These are phyloP conservation scores for Halcyon leucocephala DNA, from an alignment of 2,797 vertebrate species.

Conservation along the genomic window DNA sequence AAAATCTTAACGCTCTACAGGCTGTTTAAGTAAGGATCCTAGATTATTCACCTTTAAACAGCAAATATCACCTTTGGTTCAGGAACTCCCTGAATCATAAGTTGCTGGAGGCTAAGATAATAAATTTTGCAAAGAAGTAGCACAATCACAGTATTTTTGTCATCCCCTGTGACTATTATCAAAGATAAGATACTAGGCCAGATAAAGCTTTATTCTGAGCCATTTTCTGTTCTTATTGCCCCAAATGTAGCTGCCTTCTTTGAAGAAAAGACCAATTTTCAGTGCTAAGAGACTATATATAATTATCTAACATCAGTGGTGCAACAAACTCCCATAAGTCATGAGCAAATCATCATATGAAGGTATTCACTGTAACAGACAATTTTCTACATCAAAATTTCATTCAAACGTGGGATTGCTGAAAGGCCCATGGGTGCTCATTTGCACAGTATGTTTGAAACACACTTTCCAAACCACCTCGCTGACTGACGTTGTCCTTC, in stretches of 20 bases:
- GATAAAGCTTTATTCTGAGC: constrained; percentile 4
- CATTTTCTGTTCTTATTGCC: neutral
- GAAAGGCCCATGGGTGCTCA: neutral
- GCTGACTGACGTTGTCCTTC: neutral
- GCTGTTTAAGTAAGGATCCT: neutral
- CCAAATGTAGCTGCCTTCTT: neutral
- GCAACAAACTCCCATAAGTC: neutral
- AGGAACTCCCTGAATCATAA: constrained; percentile 37
- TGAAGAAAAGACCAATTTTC: neutral
- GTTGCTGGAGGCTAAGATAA: constrained; percentile 47
- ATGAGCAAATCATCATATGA: neutral
- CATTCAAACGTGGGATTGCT: neutral
- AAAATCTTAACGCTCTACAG: constrained; percentile 16
- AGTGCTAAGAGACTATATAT: neutral
- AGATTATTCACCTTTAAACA: constrained; percentile 30
- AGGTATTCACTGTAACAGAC: neutral
- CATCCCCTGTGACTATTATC: neutral
- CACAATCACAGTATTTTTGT: constrained; percentile 4
- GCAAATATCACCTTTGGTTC: constrained; percentile 36
- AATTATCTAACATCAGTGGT: neutral
- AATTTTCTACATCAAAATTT: neutral
- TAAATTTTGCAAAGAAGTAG: constrained; percentile 43
- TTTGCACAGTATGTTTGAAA: neutral
- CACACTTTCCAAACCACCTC: neutral
- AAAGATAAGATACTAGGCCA: neutral